Conservation (phyloP, 2,888 invertebrate genomes). For the Callinectes sapidus region DNA sequence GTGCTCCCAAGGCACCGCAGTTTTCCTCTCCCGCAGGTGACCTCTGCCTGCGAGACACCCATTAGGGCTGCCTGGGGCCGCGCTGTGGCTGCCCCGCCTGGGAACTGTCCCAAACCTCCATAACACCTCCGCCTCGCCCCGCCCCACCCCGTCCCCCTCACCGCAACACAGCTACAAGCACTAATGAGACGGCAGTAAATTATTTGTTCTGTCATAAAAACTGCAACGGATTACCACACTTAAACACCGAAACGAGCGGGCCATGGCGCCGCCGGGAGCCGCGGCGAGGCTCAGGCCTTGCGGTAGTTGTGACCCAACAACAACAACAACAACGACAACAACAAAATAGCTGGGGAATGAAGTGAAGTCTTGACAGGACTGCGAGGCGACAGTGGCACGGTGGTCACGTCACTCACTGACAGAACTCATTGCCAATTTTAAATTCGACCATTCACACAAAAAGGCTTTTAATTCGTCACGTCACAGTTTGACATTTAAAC, state of each 20-base stretch:
- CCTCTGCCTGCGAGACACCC: conserved; percentile 7
- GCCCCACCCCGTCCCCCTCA: background rate
- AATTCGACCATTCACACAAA: conserved; percentile 31
- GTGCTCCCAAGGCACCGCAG: background rate
- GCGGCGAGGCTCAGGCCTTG: background rate
- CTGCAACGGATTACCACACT: conserved; percentile 15
- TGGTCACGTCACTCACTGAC: background rate
- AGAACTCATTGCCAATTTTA: background rate
- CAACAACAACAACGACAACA: background rate
- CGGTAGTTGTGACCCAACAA: background rate
- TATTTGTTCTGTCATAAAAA: conserved; percentile 5
- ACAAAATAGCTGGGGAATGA: background rate
- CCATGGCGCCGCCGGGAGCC: background rate
- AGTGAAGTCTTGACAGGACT: background rate
- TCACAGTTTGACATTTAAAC: conserved; percentile 22
- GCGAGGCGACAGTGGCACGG: background rate
- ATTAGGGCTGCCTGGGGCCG: background rate
- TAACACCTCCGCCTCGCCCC: background rate
- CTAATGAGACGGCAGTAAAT: background rate
- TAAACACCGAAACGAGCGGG: background rate
- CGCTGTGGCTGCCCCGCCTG: background rate
- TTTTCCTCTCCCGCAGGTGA: conserved; percentile 3
- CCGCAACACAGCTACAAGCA: conserved; percentile 30
- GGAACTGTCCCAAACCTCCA: conserved; percentile 24
- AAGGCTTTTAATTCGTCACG: conserved; percentile 43